Evolutionary conservation across 2,797 vertebrate species (phyloP).

Genomic region (Pagetopsis macropterus): DNA sequence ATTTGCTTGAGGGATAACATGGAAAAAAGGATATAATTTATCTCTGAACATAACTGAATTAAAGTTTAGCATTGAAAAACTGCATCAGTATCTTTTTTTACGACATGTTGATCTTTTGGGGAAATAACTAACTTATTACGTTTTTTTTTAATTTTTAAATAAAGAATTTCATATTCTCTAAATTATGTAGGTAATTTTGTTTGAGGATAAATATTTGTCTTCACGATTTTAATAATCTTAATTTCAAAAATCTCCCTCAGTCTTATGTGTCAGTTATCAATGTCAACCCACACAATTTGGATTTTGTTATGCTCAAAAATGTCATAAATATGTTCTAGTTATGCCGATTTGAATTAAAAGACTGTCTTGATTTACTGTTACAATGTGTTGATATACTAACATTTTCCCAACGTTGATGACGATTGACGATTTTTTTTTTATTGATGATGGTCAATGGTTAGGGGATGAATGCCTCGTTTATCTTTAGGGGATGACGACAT

Average conservation of each 20-base stretch:
- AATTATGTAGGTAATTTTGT: background rate
- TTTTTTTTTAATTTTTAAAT: background rate
- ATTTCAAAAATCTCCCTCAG: background rate
- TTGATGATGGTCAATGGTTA: background rate
- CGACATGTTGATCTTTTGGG: background rate
- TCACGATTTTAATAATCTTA: background rate
- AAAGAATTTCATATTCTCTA: background rate
- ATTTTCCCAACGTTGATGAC: no score
- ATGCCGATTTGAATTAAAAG: no score
- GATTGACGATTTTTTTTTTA: background rate
- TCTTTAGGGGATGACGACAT: slow-evolving; percentile 68
- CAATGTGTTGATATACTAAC: no score
- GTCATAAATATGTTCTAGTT: no score
- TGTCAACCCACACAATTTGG: no score
- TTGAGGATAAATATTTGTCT: background rate
- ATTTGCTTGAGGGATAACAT: background rate
- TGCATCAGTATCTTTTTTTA: background rate
- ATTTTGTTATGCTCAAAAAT: no score
- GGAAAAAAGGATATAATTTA: slow-evolving; percentile 8
- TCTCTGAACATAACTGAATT: slow-evolving; percentile 14
- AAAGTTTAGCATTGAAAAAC: slow-evolving; percentile 26
- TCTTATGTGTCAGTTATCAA: background rate
- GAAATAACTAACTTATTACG: background rate
- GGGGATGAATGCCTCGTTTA: slow-evolving; percentile 21
- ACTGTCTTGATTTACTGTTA: no score